These are phyloP conservation scores for Falco naumanni DNA, from an alignment of 2,797 vertebrate species.

Conservation along the genomic window DNA sequence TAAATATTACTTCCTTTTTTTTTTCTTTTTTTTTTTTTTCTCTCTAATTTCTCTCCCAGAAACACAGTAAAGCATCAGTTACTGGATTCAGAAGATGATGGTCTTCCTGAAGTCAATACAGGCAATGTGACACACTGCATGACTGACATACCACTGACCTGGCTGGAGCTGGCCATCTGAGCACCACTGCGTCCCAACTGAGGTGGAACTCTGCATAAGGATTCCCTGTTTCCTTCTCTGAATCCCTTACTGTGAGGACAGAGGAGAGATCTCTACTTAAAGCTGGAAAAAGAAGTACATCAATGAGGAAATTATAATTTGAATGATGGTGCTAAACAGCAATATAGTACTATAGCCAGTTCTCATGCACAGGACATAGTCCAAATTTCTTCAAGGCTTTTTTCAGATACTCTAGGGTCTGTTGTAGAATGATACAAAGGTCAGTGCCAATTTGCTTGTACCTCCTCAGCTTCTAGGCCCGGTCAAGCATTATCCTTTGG, in stretches of 20 bases:
- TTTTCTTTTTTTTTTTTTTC: too few relatives aligned
- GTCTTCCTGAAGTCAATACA: slow-evolving; percentile 62
- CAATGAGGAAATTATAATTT: slow-evolving; percentile 64
- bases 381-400: slow-evolving; percentile 7
- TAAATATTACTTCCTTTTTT: neutral
- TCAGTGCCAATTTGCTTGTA: neutral
- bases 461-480: neutral
- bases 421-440: neutral
- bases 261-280: slow-evolving; percentile 69
- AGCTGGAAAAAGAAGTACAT: slow-evolving; percentile 75
- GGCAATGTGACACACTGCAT: slow-evolving; percentile 69
- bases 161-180: slow-evolving; percentile 68
- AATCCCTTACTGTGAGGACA: slow-evolving; percentile 70
- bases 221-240: slow-evolving; percentile 71
- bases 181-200: slow-evolving; percentile 63
- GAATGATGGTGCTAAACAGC: slow-evolving; percentile 57
- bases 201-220: slow-evolving; percentile 70
- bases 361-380: slow-evolving; percentile 54
- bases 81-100: slow-evolving; percentile 29
- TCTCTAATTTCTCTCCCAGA: neutral
- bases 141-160: slow-evolving; percentile 72
- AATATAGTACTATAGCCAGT: slow-evolving; percentile 44
- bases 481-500: neutral
- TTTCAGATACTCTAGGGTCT: neutral
- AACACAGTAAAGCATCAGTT: neutral